Conservation (phyloP, 2,797 vertebrate species). For the Erethizon dorsatum region DNA sequence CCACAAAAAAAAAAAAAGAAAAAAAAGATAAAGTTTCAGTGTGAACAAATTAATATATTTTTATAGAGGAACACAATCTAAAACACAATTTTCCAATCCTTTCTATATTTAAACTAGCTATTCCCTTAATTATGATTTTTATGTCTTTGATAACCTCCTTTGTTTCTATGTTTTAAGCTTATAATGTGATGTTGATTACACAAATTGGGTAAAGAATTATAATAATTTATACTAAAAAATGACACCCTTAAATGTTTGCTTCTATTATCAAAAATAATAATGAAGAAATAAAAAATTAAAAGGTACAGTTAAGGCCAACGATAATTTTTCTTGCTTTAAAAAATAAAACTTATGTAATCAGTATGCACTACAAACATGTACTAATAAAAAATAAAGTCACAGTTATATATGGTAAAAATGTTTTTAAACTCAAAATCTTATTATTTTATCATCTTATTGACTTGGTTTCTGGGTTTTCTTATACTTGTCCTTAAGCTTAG, state of each 20-base stretch:
- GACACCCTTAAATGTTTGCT: background rate
- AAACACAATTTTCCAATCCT: background rate
- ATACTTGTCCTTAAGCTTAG: background rate
- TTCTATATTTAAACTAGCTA: background rate
- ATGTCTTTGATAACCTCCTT: background rate
- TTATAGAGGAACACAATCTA: background rate
- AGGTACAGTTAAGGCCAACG: background rate
- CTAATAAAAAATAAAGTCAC: background rate
- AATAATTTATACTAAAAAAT: constrained; percentile 47
- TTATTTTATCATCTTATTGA: background rate
- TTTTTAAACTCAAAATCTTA: constrained; percentile 1
- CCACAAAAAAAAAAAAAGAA: too few relatives aligned
- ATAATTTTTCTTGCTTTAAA: constrained; percentile 20
- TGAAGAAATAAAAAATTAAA: background rate
- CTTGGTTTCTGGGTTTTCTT: constrained; percentile 11
- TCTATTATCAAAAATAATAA: background rate
- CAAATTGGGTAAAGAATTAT: background rate
- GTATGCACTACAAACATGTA: background rate
- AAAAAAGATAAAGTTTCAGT: background rate
- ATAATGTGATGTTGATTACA: background rate
- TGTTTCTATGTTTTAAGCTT: background rate
- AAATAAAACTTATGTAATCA: background rate
- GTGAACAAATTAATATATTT: constrained; percentile 13
- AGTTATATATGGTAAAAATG: background rate
- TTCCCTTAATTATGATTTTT: constrained; percentile 14